Percentiles rank a stretch among this genome's conserved stretches.
Evolutionary conservation across 1,140 invertebrate species (phyloP).

Genomic region (Sycobia sp.): DNA sequence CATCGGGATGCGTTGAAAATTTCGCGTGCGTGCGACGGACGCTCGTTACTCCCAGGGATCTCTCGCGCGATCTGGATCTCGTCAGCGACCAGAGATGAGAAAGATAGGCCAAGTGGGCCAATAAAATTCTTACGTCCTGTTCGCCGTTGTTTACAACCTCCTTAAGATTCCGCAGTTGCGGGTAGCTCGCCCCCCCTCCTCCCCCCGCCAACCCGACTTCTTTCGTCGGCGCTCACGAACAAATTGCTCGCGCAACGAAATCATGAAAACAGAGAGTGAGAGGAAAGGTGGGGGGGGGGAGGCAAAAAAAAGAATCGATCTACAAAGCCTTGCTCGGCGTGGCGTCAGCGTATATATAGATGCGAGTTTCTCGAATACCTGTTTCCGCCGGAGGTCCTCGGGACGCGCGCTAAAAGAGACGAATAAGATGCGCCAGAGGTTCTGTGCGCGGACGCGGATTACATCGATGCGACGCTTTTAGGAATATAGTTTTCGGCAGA

Average conservation of each 20-base stretch:
- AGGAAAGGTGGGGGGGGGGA: background rate
- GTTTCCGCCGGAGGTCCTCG: no score
- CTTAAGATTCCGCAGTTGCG: conserved; percentile 19
- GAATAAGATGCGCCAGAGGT: background rate
- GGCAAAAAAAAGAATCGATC: no score
- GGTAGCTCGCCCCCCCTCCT: background rate
- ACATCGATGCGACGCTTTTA: no score
- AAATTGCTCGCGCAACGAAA: conserved; percentile 28
- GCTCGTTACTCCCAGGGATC: conserved; percentile 20
- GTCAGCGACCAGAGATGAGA: conserved; percentile 24
- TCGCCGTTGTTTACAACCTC: conserved; percentile 23
- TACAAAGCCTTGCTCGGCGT: no score
- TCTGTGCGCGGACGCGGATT: no score
- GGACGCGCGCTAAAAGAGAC: no score
- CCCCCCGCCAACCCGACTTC: background rate
- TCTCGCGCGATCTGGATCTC: conserved; percentile 27
- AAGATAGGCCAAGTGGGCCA: conserved; percentile 15
- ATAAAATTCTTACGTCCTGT: conserved; percentile 32
- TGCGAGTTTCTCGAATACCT: no score
- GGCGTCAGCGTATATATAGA: no score
- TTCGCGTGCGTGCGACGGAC: background rate
- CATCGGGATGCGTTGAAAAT: background rate
- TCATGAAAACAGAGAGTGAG: background rate
- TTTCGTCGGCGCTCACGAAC: conserved; percentile 19
- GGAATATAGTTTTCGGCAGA: no score